A percentile compares a stretch with the other conserved stretches of the same genome.
Evolutionary conservation across 2,113 vertebrate genomes (phyloP).

Genomic region (Misgurnus mizolepis): DNA sequence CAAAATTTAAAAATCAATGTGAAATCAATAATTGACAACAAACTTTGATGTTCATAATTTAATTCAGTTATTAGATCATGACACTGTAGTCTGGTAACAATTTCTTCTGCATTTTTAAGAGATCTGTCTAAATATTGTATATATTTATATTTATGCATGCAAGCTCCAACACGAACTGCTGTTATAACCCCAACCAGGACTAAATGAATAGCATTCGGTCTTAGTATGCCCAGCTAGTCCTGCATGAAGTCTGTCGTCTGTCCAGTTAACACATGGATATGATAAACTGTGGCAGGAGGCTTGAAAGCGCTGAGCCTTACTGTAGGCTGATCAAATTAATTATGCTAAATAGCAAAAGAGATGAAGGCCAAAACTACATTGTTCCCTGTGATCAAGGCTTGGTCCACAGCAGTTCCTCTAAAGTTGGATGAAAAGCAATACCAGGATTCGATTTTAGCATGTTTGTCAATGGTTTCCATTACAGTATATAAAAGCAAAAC

Average conservation of each 20-base stretch:
- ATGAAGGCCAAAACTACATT: slow-evolving; percentile 66
- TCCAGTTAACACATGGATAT: slow-evolving; percentile 61
- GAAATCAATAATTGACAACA: too few species aligned
- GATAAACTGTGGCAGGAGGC: slow-evolving; percentile 67
- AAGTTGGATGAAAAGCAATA: background rate
- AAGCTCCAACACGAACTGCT: background rate
- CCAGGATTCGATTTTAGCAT: background rate
- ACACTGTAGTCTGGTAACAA: too few species aligned
- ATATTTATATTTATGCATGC: background rate
- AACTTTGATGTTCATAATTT: too few species aligned
- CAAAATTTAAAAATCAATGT: too few species aligned
- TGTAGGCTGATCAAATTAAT: slow-evolving; percentile 81
- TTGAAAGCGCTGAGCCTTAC: slow-evolving; percentile 59
- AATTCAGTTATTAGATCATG: too few species aligned
- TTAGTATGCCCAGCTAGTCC: background rate
- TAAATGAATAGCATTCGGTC: slow-evolving; percentile 19
- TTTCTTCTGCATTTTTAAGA: too few species aligned
- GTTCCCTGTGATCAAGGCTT: slow-evolving; percentile 63
- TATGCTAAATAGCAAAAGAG: slow-evolving; percentile 78
- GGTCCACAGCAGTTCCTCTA: slow-evolving; percentile 18
- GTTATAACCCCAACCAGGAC: background rate
- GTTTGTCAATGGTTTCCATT: background rate
- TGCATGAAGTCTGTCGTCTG: slow-evolving; percentile 42
- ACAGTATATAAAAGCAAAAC: background rate
- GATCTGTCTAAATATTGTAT: too few species aligned